A percentile compares a stretch with the other conserved stretches of the same genome.
Conservation (phyloP, 2,113 vertebrate species). For the Pelodiscus sinensis region DNA sequence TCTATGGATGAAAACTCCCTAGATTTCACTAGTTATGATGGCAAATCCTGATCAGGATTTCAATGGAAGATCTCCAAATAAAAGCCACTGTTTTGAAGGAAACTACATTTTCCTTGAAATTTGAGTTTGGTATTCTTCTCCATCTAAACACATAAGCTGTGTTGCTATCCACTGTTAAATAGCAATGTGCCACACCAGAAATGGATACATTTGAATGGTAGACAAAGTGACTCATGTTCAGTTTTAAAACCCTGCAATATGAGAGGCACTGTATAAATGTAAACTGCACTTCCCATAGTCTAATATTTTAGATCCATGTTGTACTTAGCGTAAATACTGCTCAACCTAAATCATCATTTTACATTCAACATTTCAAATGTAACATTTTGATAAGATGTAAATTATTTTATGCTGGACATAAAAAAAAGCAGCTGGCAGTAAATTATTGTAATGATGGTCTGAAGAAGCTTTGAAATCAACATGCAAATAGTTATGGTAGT, state of each 20-base stretch:
- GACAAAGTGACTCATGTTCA: not conserved
- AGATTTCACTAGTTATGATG: not conserved
- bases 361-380: constrained; percentile 64
- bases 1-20: not conserved
- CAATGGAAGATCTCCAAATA: not conserved
- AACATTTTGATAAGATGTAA: constrained; percentile 58
- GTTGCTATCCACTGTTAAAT: not conserved
- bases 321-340: constrained; percentile 66
- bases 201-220: not conserved
- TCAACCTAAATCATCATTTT: constrained; percentile 71
- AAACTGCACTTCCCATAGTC: constrained; percentile 38
- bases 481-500: constrained; percentile 65
- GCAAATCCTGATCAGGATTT: not conserved
- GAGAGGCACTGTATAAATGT: constrained; percentile 45
- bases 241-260: not conserved
- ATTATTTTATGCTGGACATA: constrained; percentile 64
- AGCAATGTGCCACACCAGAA: not conserved
- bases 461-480: constrained; percentile 68
- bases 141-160: not conserved
- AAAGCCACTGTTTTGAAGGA: not conserved
- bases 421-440: constrained; percentile 64
- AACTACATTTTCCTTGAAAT: not conserved
- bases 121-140: not conserved
- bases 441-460: constrained; percentile 53
- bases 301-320: constrained; percentile 49